A percentile compares a stretch with the other conserved stretches of the same genome.
Conservation (phyloP, 2,888 invertebrate species). For the Theodoxus fluviatilis region DNA sequence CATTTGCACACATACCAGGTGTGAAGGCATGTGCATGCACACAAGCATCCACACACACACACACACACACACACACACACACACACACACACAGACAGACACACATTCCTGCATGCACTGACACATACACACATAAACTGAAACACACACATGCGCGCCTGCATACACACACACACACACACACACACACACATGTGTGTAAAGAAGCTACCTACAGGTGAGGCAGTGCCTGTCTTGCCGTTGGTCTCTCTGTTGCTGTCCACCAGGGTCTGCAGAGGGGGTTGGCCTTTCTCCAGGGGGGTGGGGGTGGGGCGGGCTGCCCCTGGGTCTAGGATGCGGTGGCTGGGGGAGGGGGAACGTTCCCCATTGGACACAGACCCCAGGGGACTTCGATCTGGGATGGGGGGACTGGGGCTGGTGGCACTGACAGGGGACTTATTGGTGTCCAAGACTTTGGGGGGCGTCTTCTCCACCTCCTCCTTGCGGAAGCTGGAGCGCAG, state of each 20-base stretch:
- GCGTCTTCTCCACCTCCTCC: slow-evolving; percentile 48
- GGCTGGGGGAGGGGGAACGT: slow-evolving; percentile 31
- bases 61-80: slow-evolving; percentile 4
- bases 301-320: no score
- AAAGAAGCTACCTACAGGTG: slow-evolving; percentile 17
- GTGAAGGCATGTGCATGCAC: not conserved
- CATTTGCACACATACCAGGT: not conserved
- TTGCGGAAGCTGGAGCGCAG: slow-evolving; percentile 53
- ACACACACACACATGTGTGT: not conserved
- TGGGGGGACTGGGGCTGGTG: slow-evolving; percentile 37
- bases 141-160: not conserved
- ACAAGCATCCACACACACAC: slow-evolving; percentile 1
- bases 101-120: not conserved
- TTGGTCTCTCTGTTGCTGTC: slow-evolving; percentile 29
- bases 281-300: no score
- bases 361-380: slow-evolving; percentile 32
- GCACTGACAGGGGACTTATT: slow-evolving; percentile 31
- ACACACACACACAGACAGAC: not conserved
- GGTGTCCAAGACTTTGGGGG: slow-evolving; percentile 40
- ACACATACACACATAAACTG: not conserved
- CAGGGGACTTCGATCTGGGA: slow-evolving; percentile 30
- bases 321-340: no score
- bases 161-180: not conserved
- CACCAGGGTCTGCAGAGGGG: not conserved
- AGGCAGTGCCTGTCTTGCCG: slow-evolving; percentile 16